Evolutionary conservation across 2,113 vertebrate genomes (phyloP).

Genomic region (Galemys pyrenaicus): DNA sequence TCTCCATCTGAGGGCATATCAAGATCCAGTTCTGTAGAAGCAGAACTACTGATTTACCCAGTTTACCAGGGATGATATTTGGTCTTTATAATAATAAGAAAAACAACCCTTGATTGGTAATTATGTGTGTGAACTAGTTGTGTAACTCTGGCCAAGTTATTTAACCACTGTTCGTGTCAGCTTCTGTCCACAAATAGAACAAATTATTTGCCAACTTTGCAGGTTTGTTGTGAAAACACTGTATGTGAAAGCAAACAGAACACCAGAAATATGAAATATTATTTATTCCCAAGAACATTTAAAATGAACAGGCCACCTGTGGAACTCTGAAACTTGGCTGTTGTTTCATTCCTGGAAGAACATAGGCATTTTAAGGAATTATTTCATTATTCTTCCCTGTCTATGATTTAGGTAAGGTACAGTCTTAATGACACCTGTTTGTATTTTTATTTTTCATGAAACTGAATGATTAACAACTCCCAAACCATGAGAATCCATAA

Average conservation of each 20-base stretch:
- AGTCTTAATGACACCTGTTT: conserved; percentile 40
- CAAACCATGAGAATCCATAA: conserved; percentile 1
- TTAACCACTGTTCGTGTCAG: not conserved
- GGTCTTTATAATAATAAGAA: not conserved
- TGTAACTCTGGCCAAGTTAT: not conserved
- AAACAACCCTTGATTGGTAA: not conserved
- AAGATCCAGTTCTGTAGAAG: not conserved
- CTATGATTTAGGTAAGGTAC: conserved; percentile 42
- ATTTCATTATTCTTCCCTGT: conserved; percentile 8
- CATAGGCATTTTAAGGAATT: conserved; percentile 31
- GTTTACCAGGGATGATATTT: not conserved
- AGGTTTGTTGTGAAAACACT: not conserved
- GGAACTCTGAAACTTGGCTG: conserved; percentile 26
- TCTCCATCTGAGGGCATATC: not conserved
- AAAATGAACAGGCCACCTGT: not conserved
- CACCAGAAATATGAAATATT: not conserved
- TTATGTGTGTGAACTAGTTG: not conserved
- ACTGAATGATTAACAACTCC: not conserved
- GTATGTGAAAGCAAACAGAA: not conserved
- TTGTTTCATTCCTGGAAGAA: conserved; percentile 20
- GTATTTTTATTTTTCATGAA: conserved; percentile 56
- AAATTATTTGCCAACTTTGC: not conserved
- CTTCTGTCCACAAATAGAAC: not conserved
- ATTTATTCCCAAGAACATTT: conserved; percentile 7
- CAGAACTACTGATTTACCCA: not conserved